Conservation (phyloP, 2,113 vertebrate genomes). For the Pelusios castaneus region DNA sequence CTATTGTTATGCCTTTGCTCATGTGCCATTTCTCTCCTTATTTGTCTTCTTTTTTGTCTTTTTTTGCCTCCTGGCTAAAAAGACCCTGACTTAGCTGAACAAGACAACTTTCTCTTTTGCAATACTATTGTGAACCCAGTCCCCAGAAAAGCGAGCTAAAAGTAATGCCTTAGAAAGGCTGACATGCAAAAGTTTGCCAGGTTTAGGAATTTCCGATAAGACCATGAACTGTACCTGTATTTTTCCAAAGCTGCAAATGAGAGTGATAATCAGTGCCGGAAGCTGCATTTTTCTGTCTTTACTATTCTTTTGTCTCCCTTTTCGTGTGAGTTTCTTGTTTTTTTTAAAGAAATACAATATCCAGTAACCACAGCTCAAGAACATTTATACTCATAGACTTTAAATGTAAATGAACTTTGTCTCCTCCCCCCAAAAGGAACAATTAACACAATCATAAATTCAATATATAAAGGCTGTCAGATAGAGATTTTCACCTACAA, state of each 20-base stretch:
- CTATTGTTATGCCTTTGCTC: not conserved
- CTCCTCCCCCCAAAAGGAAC: not conserved
- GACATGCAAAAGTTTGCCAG: conserved; percentile 49
- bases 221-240: not conserved
- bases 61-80: conserved; percentile 2
- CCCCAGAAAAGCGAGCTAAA: not conserved
- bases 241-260: conserved; percentile 35
- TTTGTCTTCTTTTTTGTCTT: not conserved
- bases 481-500: not conserved
- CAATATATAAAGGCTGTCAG: not conserved
- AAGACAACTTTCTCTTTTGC: not conserved
- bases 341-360: conserved; percentile 1
- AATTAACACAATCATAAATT: not conserved
- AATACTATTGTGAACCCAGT: not conserved
- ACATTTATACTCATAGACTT: too few relatives aligned
- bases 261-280: conserved; percentile 20
- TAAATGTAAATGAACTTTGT: not conserved
- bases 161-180: not conserved
- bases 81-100: not conserved
- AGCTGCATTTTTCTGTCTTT: not conserved
- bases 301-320: conserved; percentile 4
- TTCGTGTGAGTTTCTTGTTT: conserved; percentile 25
- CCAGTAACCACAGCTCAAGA: not conserved
- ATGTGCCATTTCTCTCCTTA: not conserved
- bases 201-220: conserved; percentile 20